Evolutionary conservation across 2,888 invertebrate genomes (phyloP).

Genomic region (Synanthedon vespiformis): DNA sequence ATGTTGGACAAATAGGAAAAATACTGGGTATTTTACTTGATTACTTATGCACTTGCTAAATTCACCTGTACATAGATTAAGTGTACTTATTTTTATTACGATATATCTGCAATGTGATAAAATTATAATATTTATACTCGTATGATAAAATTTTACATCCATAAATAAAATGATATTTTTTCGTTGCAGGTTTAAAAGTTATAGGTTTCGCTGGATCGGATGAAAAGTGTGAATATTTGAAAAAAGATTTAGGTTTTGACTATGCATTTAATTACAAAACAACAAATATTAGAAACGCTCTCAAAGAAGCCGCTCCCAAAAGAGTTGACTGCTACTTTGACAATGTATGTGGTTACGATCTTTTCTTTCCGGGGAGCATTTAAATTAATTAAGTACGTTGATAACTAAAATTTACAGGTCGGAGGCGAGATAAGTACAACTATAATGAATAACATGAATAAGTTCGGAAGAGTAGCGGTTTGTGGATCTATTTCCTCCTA

Average conservation of each 20-base stretch:
- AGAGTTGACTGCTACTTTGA: slow-evolving; percentile 84
- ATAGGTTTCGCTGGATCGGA: slow-evolving; percentile 77
- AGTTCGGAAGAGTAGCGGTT: slow-evolving; percentile 74
- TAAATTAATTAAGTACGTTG: not conserved
- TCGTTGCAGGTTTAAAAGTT: slow-evolving; percentile 46
- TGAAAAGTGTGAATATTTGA: slow-evolving; percentile 78
- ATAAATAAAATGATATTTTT: not conserved
- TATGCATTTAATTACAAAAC: slow-evolving; percentile 81
- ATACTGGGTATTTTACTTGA: slow-evolving; percentile 60
- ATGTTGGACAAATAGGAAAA: slow-evolving; percentile 85
- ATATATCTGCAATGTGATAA: slow-evolving; percentile 1
- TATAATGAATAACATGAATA: slow-evolving; percentile 75
- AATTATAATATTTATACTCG: not conserved
- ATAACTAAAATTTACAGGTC: slow-evolving; percentile 54
- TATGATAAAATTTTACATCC: not conserved
- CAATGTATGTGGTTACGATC: slow-evolving; percentile 69
- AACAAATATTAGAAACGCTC: slow-evolving; percentile 60
- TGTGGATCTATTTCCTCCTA: slow-evolving; percentile 80
- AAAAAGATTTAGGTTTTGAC: slow-evolving; percentile 76
- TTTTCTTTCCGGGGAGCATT: not conserved
- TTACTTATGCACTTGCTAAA: no score
- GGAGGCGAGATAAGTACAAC: slow-evolving; percentile 78
- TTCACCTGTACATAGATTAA: not conserved
- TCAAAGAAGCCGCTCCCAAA: slow-evolving; percentile 75
- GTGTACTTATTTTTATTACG: not conserved